Base-by-base conservation (phyloP, 1,140 invertebrate species). In the Arctopsyche grandis region DNA sequence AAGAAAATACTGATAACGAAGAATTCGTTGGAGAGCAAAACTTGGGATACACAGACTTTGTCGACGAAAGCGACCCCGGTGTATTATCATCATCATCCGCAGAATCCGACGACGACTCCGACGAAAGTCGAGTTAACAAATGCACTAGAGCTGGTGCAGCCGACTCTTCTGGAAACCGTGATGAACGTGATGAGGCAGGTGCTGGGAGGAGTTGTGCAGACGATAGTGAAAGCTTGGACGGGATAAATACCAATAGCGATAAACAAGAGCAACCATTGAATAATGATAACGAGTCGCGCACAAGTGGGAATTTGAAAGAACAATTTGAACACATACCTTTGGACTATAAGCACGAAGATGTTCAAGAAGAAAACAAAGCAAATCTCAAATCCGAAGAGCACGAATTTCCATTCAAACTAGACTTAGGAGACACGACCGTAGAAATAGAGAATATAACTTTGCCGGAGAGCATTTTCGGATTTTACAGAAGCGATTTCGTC, bases 321-420 rank as follows among this genome's bases (percentile, higher is more conserved):
- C 84, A 89, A 79, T 87, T 88, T 82, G 87, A 88, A 85, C 84
- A 86, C 82, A 88, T 88, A 74, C 87, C 88, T 26, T 80, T 85
- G 60, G 82, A 88, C 84, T 88, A 89, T 78, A 87, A 86, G 60
- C 87, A 88, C 74, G 83, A 84, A 52, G 73, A 83, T 69, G 80
- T 83, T 58, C 63, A 66, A n/a, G 24, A 26, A n/a, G 26, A 26
- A 9, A 16, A 60, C 7, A n/a, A 60, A 21, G 76, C 80, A 44
- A 63, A 78, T 84, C 73, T 83, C 14, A 70, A 84, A 77, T 46
- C 83, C 48, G 70, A 85, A 75, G 75, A 80, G 19, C 29, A 7
- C 1, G 44, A 56, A 70, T 44, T 46, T 44, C 16, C 21, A 0
- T 75, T 69, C 16, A 24, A 77, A 26, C 48, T 83, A 29, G 75